These are phyloP conservation scores for Diarsia rubi DNA, from an alignment of 2,888 invertebrate genomes.

Conservation along the genomic window DNA sequence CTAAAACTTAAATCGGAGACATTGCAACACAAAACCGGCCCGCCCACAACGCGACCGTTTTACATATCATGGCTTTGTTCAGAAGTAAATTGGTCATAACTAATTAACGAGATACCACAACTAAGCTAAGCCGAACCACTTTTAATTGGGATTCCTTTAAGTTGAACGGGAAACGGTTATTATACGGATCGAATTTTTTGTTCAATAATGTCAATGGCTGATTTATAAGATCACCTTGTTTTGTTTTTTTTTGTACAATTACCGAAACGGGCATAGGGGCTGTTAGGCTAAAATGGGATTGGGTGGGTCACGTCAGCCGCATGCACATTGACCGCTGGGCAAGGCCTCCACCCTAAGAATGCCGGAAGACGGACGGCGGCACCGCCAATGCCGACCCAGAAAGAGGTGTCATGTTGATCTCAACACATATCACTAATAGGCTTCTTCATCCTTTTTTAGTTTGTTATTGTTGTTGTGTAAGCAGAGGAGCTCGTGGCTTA, in stretches of 20 bases:
- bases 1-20: conserved; percentile 29
- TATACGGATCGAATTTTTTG: conserved; percentile 31
- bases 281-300: no score
- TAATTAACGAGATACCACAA: conserved; percentile 59
- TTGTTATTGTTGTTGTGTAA: no score
- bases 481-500: no score
- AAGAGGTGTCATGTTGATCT: no score
- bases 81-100: conserved; percentile 51
- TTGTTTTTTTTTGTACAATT: background rate
- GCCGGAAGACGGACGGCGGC: no score
- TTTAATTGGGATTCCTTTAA: conserved; percentile 60
- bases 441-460: no score
- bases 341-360: no score
- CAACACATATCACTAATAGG: no score
- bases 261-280: no score
- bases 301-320: no score
- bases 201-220: conserved; percentile 11
- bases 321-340: no score
- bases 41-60: conserved; percentile 53
- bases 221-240: conserved; percentile 9
- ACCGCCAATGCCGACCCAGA: no score
- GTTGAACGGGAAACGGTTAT: conserved; percentile 39
- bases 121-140: conserved; percentile 44
- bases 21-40: conserved; percentile 49
- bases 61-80: conserved; percentile 50